Conservation (phyloP, 2,113 vertebrate species). For the Ciconia boyciana region DNA sequence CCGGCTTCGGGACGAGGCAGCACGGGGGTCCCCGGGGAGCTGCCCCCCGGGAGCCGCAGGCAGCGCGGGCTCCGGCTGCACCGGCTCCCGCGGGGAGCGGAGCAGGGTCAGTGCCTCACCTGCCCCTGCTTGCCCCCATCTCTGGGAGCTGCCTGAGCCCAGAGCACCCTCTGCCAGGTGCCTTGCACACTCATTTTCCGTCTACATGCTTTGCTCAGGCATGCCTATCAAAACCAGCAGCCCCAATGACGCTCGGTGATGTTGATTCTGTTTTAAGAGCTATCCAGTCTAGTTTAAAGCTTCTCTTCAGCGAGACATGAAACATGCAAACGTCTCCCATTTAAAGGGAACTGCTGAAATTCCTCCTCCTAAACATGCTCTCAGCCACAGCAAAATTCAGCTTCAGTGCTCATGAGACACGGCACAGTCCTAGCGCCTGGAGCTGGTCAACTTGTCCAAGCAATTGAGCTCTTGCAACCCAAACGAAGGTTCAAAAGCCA, state of each 20-base stretch:
- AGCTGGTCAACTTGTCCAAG: neutral
- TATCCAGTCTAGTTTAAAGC: neutral
- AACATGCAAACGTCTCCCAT: neutral
- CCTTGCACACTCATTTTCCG: neutral
- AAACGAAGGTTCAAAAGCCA: neutral
- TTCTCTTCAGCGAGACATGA: neutral
- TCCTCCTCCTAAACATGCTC: neutral
- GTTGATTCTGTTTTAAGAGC: neutral
- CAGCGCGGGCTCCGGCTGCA: accelerated
- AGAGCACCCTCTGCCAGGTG: neutral
- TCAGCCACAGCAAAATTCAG: neutral
- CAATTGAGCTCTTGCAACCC: neutral
- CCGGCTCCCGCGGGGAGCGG: accelerated
- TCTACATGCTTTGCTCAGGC: neutral
- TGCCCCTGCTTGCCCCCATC: accelerated
- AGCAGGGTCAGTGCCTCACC: no score
- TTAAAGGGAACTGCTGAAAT: neutral
- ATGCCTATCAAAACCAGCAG: neutral
- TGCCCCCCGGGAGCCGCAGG: neutral
- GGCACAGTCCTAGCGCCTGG: neutral
- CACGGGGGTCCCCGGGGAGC: accelerated
- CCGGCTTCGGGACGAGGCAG: accelerated
- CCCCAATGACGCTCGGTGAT: no score
- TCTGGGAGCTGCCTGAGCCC: neutral
- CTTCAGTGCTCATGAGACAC: neutral